phyloP scores from a whole-genome alignment of 1,140 invertebrate species.

The Rhagoletis pomonella region DNA sequence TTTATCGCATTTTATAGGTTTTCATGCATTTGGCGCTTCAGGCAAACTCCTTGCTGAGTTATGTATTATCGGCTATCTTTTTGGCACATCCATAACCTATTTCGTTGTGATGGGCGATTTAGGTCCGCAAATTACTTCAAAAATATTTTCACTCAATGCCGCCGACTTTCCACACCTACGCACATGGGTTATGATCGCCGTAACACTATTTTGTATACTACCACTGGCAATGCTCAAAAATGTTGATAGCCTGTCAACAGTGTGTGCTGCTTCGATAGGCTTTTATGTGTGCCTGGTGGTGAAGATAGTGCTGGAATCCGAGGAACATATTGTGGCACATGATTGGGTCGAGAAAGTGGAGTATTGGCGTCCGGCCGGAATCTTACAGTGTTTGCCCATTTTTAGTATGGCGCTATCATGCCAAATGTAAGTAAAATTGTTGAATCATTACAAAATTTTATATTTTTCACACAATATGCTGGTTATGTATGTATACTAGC shows the following conservation, averaged over 20 bases:
- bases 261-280: conserved; percentile 90
- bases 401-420: conserved; percentile 96
- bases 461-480: not conserved
- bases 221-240: conserved; percentile 93
- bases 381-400: conserved; percentile 94
- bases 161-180: conserved; percentile 76
- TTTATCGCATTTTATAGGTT: conserved; percentile 57
- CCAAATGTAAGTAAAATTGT: conserved; percentile 85
- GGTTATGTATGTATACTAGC: no score
- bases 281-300: conserved; percentile 93
- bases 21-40: conserved; percentile 87
- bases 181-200: conserved; percentile 72
- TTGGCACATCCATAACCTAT: conserved; percentile 96
- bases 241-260: conserved; percentile 90
- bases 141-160: conserved; percentile 85
- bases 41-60: conserved; percentile 95
- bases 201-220: conserved; percentile 90
- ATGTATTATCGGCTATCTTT: conserved; percentile 94
- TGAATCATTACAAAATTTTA: not conserved
- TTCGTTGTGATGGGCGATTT: conserved; percentile 98
- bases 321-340: conserved; percentile 81
- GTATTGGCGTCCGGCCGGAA: conserved; percentile 88
- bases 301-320: conserved; percentile 88
- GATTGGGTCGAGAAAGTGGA: conserved; percentile 86
- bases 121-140: conserved; percentile 91